Conservation (phyloP, 2,113 vertebrate genomes). For the Stercorarius parasiticus region DNA sequence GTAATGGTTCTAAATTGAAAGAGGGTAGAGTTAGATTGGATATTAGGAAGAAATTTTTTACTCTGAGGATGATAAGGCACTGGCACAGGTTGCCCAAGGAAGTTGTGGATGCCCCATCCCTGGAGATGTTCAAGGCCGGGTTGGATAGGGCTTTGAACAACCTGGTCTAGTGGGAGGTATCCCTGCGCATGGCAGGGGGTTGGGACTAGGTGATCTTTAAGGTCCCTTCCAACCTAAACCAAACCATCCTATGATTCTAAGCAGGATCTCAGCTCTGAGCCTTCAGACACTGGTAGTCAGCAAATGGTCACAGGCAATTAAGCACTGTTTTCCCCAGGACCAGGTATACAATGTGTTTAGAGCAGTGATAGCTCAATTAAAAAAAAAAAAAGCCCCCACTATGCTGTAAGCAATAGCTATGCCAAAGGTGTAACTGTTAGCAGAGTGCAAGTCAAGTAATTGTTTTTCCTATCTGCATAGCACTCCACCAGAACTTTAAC, state of each 20-base stretch:
- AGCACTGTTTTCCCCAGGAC: neutral
- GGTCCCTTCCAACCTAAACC: neutral
- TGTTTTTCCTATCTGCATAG: neutral
- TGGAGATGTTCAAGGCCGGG: neutral
- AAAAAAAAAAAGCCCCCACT: neutral
- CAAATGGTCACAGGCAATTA: no score
- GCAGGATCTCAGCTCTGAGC: neutral
- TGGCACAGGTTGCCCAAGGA: neutral
- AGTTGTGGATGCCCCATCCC: neutral
- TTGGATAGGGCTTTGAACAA: neutral
- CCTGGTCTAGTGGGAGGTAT: neutral
- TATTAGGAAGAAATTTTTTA: neutral
- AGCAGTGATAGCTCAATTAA: neutral
- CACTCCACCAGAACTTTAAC: neutral
- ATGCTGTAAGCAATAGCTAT: neutral
- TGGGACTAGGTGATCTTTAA: neutral
- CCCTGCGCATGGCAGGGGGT: neutral
- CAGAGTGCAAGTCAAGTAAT: neutral
- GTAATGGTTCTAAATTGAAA: neutral
- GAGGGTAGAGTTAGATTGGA: neutral
- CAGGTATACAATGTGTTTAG: neutral
- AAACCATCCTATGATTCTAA: neutral
- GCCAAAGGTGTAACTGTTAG: neutral
- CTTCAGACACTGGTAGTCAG: neutral
- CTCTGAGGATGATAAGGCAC: neutral